Evolutionary conservation across 2,797 vertebrate species (phyloP).

Genomic region (Eulemur coronatus): DNA sequence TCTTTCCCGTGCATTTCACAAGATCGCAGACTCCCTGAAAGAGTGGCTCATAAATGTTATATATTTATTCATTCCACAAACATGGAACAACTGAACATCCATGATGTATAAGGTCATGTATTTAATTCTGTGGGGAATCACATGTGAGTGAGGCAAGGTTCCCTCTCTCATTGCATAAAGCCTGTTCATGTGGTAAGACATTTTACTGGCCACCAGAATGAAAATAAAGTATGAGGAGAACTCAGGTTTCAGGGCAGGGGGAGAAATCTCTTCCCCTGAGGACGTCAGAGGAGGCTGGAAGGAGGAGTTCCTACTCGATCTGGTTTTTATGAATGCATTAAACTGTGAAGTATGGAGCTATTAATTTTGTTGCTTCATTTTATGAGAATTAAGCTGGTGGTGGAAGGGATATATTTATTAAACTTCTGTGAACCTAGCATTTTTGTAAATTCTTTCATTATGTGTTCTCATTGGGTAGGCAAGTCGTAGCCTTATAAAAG

Average conservation of each 20-base stretch:
- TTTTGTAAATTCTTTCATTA: background rate
- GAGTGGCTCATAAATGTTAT: background rate
- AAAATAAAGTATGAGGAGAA: background rate
- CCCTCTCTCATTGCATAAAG: background rate
- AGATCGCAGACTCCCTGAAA: background rate
- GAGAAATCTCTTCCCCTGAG: background rate
- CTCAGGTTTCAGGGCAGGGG: background rate
- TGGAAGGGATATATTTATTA: background rate
- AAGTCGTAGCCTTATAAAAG: background rate
- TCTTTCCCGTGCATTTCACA: background rate
- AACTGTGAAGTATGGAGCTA: background rate
- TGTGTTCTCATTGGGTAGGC: background rate
- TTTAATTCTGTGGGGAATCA: background rate
- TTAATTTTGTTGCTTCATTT: background rate
- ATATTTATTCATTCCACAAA: background rate
- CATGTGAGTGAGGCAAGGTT: background rate
- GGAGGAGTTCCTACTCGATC: background rate
- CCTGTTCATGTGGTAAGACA: background rate
- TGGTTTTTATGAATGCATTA: background rate
- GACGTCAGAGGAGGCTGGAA: background rate
- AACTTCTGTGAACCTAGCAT: background rate
- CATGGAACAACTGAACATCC: background rate
- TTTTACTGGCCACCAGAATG: background rate
- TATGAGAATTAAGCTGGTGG: background rate
- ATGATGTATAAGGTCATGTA: background rate